Evolutionary conservation across 2,797 vertebrate genomes (phyloP).

Genomic region (Microctenopoma stevenorrisi): DNA sequence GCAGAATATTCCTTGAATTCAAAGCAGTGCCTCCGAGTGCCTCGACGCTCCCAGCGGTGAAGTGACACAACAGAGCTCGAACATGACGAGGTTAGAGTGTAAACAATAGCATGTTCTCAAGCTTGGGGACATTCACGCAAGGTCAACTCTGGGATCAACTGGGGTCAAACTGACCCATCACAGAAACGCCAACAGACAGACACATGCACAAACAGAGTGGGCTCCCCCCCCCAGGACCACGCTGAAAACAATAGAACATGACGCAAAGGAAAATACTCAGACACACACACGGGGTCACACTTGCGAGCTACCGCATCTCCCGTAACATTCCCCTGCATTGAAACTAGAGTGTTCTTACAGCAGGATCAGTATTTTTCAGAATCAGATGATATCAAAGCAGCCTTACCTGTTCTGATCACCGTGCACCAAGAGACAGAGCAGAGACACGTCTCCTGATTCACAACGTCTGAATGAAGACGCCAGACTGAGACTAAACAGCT

Average conservation of each 20-base stretch:
- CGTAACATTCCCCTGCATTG: background rate
- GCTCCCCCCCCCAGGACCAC: constrained; percentile 21
- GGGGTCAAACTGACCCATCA: constrained; percentile 53
- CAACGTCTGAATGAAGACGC: constrained; percentile 20
- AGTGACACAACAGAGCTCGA: constrained; percentile 46
- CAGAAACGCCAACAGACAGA: constrained; percentile 33
- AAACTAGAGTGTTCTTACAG: background rate
- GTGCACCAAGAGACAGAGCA: constrained; percentile 11
- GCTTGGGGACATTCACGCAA: constrained; percentile 50
- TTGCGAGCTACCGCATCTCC: constrained; percentile 3
- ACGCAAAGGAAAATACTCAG: constrained; percentile 48
- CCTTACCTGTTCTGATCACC: constrained; percentile 34
- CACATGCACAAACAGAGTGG: constrained; percentile 17
- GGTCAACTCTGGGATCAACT: constrained; percentile 57
- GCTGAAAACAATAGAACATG: constrained; percentile 63
- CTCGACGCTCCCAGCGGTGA: constrained; percentile 17
- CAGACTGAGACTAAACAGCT: constrained; percentile 20
- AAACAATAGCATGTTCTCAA: constrained; percentile 39
- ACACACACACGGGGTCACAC: constrained; percentile 10
- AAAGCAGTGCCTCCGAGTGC: background rate
- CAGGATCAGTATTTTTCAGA: background rate
- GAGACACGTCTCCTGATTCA: background rate
- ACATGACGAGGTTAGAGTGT: constrained; percentile 43
- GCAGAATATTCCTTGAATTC: background rate
- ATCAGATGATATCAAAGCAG: background rate